These are phyloP conservation scores for Spea multiplicata DNA, from an alignment of 2,113 vertebrate species.

Conservation along the genomic window DNA sequence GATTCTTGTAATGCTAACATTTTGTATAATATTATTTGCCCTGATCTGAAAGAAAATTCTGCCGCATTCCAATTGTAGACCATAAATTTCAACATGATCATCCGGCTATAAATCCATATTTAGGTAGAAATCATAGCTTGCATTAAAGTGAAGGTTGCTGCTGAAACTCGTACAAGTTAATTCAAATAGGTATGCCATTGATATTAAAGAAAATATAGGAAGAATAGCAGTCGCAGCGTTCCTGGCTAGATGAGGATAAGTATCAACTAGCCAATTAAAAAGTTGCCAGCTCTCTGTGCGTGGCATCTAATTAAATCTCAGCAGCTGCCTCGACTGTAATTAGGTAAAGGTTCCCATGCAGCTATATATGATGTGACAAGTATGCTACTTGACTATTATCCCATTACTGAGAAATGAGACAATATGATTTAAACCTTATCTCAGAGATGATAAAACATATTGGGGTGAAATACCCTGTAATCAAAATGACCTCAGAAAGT, in stretches of 20 bases:
- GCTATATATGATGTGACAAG: slow-evolving; percentile 39
- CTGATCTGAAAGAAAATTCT: no score
- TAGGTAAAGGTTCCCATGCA: slow-evolving; percentile 24
- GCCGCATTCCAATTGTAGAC: no score
- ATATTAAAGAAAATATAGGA: not conserved
- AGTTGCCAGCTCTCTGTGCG: slow-evolving; percentile 6
- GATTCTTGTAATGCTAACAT: not conserved
- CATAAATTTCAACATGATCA: no score
- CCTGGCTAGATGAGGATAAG: slow-evolving; percentile 24
- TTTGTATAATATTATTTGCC: not conserved
- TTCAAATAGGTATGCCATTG: no score
- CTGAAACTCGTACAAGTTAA: no score
- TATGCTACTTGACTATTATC: slow-evolving; percentile 37
- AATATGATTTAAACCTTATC: slow-evolving; percentile 45
- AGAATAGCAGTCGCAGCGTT: not conserved
- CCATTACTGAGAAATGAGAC: slow-evolving; percentile 44
- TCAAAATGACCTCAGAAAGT: slow-evolving; percentile 43
- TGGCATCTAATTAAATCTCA: slow-evolving; percentile 41
- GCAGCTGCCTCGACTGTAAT: slow-evolving; percentile 28
- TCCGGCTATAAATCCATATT: no score
- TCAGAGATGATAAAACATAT: slow-evolving; percentile 38
- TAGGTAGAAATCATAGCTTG: no score
- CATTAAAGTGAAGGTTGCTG: no score
- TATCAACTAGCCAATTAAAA: slow-evolving; percentile 10
- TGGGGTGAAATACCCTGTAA: slow-evolving; percentile 43